phyloP scores from a whole-genome alignment of 1,140 invertebrate genomes.

The Euwallacea similis region DNA sequence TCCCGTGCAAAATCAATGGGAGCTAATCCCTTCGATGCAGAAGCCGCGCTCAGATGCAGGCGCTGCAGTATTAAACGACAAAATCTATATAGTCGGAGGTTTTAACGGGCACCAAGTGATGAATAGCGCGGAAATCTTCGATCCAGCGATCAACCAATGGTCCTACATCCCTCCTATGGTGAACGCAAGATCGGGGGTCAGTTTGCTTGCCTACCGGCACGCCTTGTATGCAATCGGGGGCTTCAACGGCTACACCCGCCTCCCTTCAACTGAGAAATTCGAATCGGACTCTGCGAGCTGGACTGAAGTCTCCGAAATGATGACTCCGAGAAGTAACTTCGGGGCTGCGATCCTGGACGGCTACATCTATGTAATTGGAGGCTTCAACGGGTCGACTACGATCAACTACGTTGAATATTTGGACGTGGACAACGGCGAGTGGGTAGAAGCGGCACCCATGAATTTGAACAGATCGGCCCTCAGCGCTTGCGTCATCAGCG shows the following conservation, averaged over 20 bases:
- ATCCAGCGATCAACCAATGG: constrained; percentile 68
- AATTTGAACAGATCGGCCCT: constrained; percentile 70
- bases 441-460: constrained; percentile 69
- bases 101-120: constrained; percentile 73
- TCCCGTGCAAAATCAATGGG: constrained; percentile 77
- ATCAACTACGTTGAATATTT: constrained; percentile 74
- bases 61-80: constrained; percentile 63
- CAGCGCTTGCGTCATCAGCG: constrained; percentile 64
- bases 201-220: constrained; percentile 63
- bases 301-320: constrained; percentile 70
- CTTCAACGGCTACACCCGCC: constrained; percentile 66
- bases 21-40: constrained; percentile 79
- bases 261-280: constrained; percentile 57
- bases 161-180: constrained; percentile 72
- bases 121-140: constrained; percentile 66
- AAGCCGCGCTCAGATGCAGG: constrained; percentile 79
- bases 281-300: constrained; percentile 47
- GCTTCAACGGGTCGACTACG: constrained; percentile 69
- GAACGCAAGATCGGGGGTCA: constrained; percentile 71
- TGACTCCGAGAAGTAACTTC: constrained; percentile 75
- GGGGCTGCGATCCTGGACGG: constrained; percentile 69
- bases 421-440: constrained; percentile 67
- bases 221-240: constrained; percentile 70
- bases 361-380: constrained; percentile 72
- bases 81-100: constrained; percentile 73